Conservation (phyloP, 1,140 invertebrate species). For the Drosophila murphyi region DNA sequence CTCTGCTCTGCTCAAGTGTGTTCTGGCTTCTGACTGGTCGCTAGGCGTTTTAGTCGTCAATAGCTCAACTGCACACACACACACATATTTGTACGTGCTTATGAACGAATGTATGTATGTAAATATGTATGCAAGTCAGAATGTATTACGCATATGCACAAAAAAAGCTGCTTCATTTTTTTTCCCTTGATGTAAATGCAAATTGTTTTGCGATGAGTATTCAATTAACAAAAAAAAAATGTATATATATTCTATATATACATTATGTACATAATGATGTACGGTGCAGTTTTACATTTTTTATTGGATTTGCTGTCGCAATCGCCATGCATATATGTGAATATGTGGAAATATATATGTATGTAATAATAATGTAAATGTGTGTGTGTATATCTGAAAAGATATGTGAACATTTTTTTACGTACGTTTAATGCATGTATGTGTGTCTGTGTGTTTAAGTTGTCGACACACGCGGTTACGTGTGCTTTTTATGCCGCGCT, state of each 20-base stretch:
- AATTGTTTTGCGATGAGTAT: conserved; percentile 6
- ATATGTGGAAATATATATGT: conserved; percentile 20
- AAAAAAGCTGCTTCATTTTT: conserved; percentile 3
- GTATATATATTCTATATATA: neutral
- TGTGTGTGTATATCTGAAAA: conserved; percentile 10
- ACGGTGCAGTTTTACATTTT: neutral
- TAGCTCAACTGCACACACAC: conserved; percentile 36
- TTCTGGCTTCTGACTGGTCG: conserved; percentile 28
- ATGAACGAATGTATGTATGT: conserved; percentile 14
- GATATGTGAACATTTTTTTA: conserved; percentile 11
- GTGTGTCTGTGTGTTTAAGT: conserved; percentile 55
- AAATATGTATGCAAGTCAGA: conserved; percentile 18
- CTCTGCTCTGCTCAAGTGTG: conserved; percentile 42
- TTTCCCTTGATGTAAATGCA: neutral
- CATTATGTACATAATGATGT: neutral
- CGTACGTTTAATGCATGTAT: conserved; percentile 33
- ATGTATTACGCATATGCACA: conserved; percentile 46
- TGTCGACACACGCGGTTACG: conserved; percentile 53
- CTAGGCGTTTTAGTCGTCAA: conserved; percentile 52
- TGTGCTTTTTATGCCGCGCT: conserved; percentile 49
- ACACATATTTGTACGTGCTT: neutral
- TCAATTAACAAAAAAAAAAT: conserved; percentile 11
- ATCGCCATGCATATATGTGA: conserved; percentile 43
- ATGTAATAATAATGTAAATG: conserved; percentile 21
- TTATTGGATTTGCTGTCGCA: conserved; percentile 44